A percentile compares a stretch with the other conserved stretches of the same genome.
Evolutionary conservation across 2,113 vertebrate genomes (phyloP).

Genomic region (Chaetura pelagica): DNA sequence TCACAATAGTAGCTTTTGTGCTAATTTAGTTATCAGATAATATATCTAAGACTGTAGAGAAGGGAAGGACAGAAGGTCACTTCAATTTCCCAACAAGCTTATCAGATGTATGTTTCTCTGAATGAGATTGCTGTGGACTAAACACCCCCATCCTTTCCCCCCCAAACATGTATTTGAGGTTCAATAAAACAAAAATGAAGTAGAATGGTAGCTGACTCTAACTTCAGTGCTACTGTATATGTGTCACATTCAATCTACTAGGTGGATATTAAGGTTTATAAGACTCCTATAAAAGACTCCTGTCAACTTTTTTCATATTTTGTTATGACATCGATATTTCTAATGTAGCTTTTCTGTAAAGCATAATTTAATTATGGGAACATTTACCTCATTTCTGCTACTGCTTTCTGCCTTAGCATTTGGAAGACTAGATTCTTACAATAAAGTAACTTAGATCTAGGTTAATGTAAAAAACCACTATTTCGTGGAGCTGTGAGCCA

Average conservation of each 20-base stretch:
- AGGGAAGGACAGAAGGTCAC: not conserved
- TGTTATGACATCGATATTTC: not conserved
- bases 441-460: not conserved
- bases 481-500: not conserved
- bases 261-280: not conserved
- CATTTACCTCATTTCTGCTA: not conserved
- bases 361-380: not conserved
- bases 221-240: not conserved
- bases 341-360: not conserved
- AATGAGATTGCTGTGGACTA: not conserved
- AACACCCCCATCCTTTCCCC: not conserved
- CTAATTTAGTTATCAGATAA: not conserved
- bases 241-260: not conserved
- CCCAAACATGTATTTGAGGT: not conserved
- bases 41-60: not conserved
- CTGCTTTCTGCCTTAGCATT: not conserved
- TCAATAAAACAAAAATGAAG: conserved; percentile 10
- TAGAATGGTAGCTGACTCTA: not conserved
- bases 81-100: not conserved
- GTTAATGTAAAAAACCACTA: not conserved
- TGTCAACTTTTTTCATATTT: not conserved
- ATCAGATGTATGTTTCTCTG: not conserved
- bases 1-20: not conserved
- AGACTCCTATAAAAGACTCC: not conserved
- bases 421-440: not conserved